Conservation (phyloP, 1,140 invertebrate genomes). For the Andrena cerasifolii region DNA sequence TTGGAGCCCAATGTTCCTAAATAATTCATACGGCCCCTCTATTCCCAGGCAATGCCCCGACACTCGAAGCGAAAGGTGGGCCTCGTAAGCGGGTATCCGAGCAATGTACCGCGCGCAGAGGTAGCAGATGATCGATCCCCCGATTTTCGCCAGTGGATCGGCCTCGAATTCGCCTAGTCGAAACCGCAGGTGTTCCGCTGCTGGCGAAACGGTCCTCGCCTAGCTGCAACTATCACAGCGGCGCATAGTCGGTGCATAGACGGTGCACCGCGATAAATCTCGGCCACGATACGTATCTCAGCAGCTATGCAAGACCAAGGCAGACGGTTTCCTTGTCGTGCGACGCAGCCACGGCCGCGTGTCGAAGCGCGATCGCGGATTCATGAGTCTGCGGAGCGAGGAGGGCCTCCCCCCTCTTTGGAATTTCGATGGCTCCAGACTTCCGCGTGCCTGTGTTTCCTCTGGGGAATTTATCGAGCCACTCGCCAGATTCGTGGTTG, state of each 20-base stretch:
- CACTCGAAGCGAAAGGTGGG: too few relatives aligned
- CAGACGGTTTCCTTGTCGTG: conserved; percentile 39
- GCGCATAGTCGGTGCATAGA: conserved; percentile 3
- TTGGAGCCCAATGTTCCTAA: too few relatives aligned
- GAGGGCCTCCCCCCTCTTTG: background rate
- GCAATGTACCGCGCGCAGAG: too few relatives aligned
- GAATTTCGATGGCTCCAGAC: conserved; percentile 28
- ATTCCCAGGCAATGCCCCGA: too few relatives aligned
- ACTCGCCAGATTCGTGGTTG: background rate
- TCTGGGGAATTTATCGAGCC: conserved; percentile 11
- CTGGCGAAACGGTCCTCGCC: conserved; percentile 32
- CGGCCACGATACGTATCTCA: conserved; percentile 48
- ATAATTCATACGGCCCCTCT: too few relatives aligned
- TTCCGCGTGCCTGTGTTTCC: conserved; percentile 21
- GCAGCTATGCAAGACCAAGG: conserved; percentile 19
- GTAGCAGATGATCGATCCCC: too few relatives aligned
- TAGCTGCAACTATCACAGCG: conserved; percentile 28
- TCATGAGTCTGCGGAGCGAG: background rate
- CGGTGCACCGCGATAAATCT: conserved; percentile 55
- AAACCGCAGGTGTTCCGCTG: conserved; percentile 58
- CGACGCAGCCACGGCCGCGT: background rate
- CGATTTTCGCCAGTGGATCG: conserved; percentile 18
- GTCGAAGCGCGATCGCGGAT: conserved; percentile 1
- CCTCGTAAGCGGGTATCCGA: too few relatives aligned
- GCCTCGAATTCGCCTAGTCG: conserved; percentile 11